Base-by-base conservation (phyloP, 2,113 vertebrate genomes). In the Hippopotamus amphibius region DNA sequence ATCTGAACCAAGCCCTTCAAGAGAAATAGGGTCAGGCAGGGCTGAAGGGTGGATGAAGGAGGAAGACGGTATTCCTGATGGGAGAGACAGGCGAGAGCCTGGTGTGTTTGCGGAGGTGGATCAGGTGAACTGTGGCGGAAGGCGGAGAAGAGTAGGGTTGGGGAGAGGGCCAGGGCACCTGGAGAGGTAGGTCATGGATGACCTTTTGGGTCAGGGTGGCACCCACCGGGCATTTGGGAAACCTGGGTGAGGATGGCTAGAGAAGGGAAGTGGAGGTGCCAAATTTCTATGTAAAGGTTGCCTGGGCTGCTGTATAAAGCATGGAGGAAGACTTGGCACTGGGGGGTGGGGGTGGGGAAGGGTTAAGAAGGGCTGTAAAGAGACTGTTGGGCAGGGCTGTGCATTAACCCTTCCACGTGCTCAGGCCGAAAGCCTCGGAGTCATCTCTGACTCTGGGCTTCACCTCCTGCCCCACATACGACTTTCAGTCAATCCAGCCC, bases 341-440 rank as follows among this genome's bases (percentile, higher is more conserved):
- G 43, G 77, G 21, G 9, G 41, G 66, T 0, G 3, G 10, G 10
- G 48, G 48, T 33, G 48, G 76, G 50, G 33, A 53, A 59, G 61
- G 37, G 83, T 37, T 68, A 24, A 41, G 33, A 43, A 5, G 17
- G 46, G 16, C 9, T 33, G 15, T 14, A 30, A 30, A 41, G 94
- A n/a, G 68, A 41, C 24, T 3, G 5, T 2, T 0, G 3, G 50
- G 10, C 50, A 17, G 43, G 8, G 55, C 61, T 26, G 2, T 11
- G 53, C 48, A 0, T 15, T 57, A 6, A 46, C 8, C 13, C 46
- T 37, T n/a, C 74, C 48, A n/a, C 82, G 22, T 0, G 3, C 21
- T 33, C 37, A 13, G 69, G 16, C 14, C 13, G 7, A 22, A 77
- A 85, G 26, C 57, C 43, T 13, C 9, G 19, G 22, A 2, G 48